Percentiles rank a stretch among this genome's conserved stretches.
phyloP scores from a whole-genome alignment of 2,797 vertebrate species.

The Propithecus deckenii region DNA sequence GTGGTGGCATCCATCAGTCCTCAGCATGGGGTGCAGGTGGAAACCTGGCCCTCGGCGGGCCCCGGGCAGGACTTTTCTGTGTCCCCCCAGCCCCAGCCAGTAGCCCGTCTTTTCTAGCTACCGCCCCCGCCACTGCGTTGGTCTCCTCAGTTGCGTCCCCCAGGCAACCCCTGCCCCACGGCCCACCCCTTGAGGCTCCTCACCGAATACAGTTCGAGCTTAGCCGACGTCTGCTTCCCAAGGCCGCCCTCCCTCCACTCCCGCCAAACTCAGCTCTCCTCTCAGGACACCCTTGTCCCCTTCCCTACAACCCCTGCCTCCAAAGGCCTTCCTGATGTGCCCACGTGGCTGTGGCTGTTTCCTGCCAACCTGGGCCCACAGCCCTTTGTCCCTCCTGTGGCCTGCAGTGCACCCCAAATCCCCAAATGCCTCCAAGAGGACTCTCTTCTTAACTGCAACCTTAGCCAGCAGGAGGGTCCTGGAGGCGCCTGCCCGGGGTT shows the following conservation, averaged over 20 bases:
- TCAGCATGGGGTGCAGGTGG: neutral
- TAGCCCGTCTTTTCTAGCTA: neutral
- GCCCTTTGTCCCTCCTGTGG: neutral
- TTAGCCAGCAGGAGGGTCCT: neutral
- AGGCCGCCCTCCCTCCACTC: neutral
- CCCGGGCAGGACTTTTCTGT: neutral
- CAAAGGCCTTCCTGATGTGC: neutral
- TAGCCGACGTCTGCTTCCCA: neutral
- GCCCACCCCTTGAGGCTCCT: neutral
- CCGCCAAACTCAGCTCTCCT: neutral
- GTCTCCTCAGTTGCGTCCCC: neutral
- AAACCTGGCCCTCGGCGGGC: neutral
- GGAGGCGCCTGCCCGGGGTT: neutral
- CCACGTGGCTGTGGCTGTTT: neutral
- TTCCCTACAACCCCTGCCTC: neutral
- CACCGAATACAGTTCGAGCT: neutral
- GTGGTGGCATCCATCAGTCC: neutral
- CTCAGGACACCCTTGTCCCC: neutral
- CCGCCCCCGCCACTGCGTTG: fast-evolving
- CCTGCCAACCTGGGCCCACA: neutral
- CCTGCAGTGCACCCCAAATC: neutral
- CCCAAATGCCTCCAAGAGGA: neutral
- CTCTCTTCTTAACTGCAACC: neutral
- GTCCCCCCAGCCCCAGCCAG: neutral
- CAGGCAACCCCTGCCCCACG: neutral